These are phyloP conservation scores for Onthophagus taurus DNA, from an alignment of 1,140 invertebrate species.

Conservation along the genomic window DNA sequence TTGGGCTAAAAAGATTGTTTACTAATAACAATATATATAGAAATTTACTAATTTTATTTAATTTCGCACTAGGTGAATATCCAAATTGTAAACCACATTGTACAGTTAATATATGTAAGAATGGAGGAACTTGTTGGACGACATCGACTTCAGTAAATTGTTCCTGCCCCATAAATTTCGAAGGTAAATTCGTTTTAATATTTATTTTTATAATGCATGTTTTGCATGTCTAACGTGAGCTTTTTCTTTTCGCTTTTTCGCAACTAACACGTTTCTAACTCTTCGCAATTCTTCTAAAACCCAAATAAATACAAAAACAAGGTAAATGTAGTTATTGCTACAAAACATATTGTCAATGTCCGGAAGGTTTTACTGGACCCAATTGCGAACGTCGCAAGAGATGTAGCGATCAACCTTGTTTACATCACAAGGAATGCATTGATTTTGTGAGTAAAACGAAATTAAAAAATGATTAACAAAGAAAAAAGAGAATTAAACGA, in stretches of 20 bases:
- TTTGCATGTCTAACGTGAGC: no score
- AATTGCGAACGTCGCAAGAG: conserved; percentile 38
- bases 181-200: conserved; percentile 41
- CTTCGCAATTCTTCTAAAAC: no score
- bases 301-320: no score
- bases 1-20: no score
- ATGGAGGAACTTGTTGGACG: conserved; percentile 50
- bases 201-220: background rate
- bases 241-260: no score
- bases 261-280: no score
- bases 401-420: conserved; percentile 47
- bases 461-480: background rate
- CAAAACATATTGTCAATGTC: no score
- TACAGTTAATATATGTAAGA: conserved; percentile 47
- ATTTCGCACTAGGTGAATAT: conserved; percentile 28
- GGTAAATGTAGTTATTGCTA: no score
- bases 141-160: conserved; percentile 53
- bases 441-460: conserved; percentile 48
- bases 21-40: no score
- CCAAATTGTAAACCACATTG: conserved; percentile 58
- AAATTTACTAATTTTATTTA: no score
- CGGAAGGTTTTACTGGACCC: conserved; percentile 47
- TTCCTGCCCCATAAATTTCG: conserved; percentile 59
- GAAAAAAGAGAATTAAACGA: background rate
- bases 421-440: conserved; percentile 45